Evolutionary conservation across 2,797 vertebrate species (phyloP).

Genomic region (Typhlichthys eigenmanni): DNA sequence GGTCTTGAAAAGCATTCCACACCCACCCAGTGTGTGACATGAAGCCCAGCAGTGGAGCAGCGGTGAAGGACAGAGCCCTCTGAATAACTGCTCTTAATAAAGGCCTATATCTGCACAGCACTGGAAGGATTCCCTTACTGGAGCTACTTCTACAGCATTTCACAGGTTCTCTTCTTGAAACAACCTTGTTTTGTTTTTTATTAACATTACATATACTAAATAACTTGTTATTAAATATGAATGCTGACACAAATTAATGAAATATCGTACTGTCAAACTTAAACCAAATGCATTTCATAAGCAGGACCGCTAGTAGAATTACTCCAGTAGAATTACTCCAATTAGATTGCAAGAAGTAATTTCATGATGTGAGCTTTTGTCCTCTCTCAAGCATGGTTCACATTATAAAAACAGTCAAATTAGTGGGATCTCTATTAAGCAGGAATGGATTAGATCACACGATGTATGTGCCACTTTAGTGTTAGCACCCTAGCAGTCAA

Average conservation of each 20-base stretch:
- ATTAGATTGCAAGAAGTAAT: slow-evolving; percentile 49
- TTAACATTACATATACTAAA: not conserved
- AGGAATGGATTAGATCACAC: slow-evolving; percentile 34
- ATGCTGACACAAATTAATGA: slow-evolving; percentile 17
- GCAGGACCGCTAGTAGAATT: slow-evolving; percentile 19
- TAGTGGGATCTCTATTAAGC: slow-evolving; percentile 56
- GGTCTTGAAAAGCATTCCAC: slow-evolving; percentile 16
- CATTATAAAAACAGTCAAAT: slow-evolving; percentile 58
- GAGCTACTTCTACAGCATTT: slow-evolving; percentile 37
- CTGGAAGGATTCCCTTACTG: slow-evolving; percentile 41
- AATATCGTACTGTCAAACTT: slow-evolving; percentile 1
- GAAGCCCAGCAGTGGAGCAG: slow-evolving; percentile 19
- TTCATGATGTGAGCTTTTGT: slow-evolving; percentile 55
- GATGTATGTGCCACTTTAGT: slow-evolving; percentile 33
- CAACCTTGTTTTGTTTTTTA: slow-evolving; percentile 26
- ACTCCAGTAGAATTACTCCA: slow-evolving; percentile 21
- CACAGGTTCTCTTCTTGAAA: slow-evolving; percentile 21
- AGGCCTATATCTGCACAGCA: slow-evolving; percentile 27
- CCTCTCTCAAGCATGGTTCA: slow-evolving; percentile 22
- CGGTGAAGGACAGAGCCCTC: slow-evolving; percentile 43
- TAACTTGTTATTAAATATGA: not conserved
- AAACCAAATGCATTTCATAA: slow-evolving; percentile 35
- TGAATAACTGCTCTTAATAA: slow-evolving; percentile 39
- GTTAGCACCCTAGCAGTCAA: slow-evolving; percentile 40
- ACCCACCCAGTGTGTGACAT: slow-evolving; percentile 1